Percentiles rank a stretch among this genome's conserved stretches.
phyloP scores from a whole-genome alignment of 2,113 vertebrate species.

The Dipodomys merriami region DNA sequence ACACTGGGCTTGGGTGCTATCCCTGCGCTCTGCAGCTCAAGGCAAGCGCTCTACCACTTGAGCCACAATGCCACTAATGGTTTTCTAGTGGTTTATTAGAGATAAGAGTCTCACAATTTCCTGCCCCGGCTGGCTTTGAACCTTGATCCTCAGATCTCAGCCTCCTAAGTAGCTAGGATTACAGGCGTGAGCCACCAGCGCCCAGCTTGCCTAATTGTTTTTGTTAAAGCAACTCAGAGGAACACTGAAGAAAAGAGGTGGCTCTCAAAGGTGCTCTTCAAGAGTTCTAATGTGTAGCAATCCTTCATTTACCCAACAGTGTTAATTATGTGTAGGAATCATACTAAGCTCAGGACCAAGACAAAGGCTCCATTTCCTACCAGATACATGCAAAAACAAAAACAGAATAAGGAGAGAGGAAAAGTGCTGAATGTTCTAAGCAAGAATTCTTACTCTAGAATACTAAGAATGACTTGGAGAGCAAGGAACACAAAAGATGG shows the following conservation, averaged over 20 bases:
- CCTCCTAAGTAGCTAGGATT: too few species aligned
- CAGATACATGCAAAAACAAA: not conserved
- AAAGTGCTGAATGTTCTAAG: not conserved
- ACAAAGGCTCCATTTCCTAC: not conserved
- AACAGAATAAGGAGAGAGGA: not conserved
- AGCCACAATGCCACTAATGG: too few species aligned
- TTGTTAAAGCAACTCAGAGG: not conserved
- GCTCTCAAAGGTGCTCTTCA: not conserved
- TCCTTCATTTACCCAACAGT: not conserved
- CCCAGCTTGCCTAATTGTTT: too few species aligned
- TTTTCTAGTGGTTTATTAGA: too few species aligned
- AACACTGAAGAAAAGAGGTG: not conserved
- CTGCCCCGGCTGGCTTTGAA: too few species aligned
- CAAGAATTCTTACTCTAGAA: not conserved
- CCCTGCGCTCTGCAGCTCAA: too few species aligned
- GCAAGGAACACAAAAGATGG: not conserved
- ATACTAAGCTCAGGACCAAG: not conserved
- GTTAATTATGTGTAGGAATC: not conserved
- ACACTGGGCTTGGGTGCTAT: too few species aligned
- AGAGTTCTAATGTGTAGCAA: conserved; percentile 26
- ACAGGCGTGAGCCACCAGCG: too few species aligned
- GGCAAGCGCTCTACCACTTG: too few species aligned
- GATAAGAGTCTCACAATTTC: too few species aligned
- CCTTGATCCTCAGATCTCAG: too few species aligned
- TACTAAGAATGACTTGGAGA: not conserved